Base-by-base conservation (phyloP, 2,888 invertebrate genomes). In the Athalia rosae region DNA sequence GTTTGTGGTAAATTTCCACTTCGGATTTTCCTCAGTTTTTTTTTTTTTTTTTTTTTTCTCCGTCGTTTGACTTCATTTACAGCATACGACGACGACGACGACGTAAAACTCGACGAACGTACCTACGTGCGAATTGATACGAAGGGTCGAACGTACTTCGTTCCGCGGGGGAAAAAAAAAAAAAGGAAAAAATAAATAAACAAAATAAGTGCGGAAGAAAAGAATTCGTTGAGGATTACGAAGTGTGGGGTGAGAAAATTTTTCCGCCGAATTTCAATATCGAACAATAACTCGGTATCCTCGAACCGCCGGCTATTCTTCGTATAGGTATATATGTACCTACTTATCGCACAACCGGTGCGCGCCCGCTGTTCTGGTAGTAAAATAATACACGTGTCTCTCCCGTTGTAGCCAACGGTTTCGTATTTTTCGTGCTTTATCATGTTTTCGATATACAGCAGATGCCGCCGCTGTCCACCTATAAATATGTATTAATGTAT, bases 401-500 rank as follows among this genome's bases (percentile, higher is more conserved):
- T 48, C 13, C 74, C 43, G 7, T 7, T n/a, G 59, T 43, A 6
- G 58, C 58, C 58, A 58, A 58, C 2, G 6, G 13, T 8, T 8
- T 47, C 13, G 64, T 53, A 67, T 67, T 71, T 67, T 66, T 71
- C 9, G 43, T 61, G 61, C 61, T 74, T 62, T 74, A 28, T 28
- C 48, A 59, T 59, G 62, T 74, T 74, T 74, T 74, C 74, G 61
- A 48, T 74, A 61, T 50, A 8, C 43, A 47, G 56, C 74, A 74
- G 74, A 74, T 74, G 74, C 50, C 61, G 61, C 13, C 47, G 0
- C 28, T 67, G 53, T 56, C 58, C 58, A 15, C 48, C 61, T 48
- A 74, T 74, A 74, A 74, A 74, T 74, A 74, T 74, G 61, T 74
- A 74, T 59, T 62, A 50, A 62, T 74, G 61, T 61, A 74, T 61